These are phyloP conservation scores for Danaus plexippus DNA, from an alignment of 1,140 invertebrate genomes.

Conservation along the genomic window DNA sequence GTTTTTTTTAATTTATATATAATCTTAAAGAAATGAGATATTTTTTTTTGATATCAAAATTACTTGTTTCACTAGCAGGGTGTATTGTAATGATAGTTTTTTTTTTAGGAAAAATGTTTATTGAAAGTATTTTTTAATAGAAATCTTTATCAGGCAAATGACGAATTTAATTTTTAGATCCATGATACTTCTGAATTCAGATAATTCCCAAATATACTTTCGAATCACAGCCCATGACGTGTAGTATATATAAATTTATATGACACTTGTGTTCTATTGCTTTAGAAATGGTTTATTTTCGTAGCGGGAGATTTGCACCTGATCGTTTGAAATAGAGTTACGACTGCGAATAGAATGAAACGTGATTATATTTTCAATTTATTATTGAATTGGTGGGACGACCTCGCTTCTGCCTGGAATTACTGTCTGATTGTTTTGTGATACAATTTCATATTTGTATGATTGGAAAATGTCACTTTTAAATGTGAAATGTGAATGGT, in stretches of 20 bases:
- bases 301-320: conserved; percentile 27
- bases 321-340: conserved; percentile 43
- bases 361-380: conserved; percentile 63
- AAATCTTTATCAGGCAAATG: too few species aligned
- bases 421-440: conserved; percentile 38
- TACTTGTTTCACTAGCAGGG: too few species aligned
- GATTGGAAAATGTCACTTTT: conserved; percentile 15
- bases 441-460: conserved; percentile 26
- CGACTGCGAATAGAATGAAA: conserved; percentile 51
- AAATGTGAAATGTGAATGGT: conserved; percentile 8
- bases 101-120: too few species aligned
- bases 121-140: too few species aligned
- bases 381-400: conserved; percentile 53
- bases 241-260: not conserved
- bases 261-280: not conserved
- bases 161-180: too few species aligned
- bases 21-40: too few species aligned
- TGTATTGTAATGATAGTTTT: too few species aligned
- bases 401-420: conserved; percentile 32
- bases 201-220: too few species aligned
- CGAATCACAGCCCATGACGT: too few species aligned
- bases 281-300: not conserved
- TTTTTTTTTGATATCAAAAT: too few species aligned
- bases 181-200: too few species aligned
- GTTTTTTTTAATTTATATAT: too few species aligned